Evolutionary conservation across 2,113 vertebrate genomes (phyloP).

Genomic region (Ovis canadensis): DNA sequence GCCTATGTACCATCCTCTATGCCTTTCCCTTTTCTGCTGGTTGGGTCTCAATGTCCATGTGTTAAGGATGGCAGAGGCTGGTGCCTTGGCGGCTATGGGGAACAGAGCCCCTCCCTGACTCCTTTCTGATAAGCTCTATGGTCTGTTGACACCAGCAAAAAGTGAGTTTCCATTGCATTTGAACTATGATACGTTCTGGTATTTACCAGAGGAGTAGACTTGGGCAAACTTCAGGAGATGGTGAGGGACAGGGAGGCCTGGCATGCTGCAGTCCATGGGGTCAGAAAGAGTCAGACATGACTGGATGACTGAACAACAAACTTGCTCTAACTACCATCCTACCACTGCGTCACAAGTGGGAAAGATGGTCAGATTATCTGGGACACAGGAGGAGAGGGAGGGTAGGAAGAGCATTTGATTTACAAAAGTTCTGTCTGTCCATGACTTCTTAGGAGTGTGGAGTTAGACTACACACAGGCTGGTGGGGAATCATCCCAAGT

Average conservation of each 20-base stretch:
- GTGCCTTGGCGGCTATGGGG: no score
- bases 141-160: not conserved
- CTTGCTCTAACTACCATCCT: not conserved
- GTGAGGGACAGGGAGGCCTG: not conserved
- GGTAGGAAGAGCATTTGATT: not conserved
- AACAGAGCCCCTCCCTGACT: not conserved
- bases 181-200: not conserved
- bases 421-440: not conserved
- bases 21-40: not conserved
- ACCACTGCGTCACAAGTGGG: not conserved
- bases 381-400: not conserved
- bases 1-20: rapidly evolving
- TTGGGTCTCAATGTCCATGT: not conserved
- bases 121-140: not conserved
- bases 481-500: not conserved
- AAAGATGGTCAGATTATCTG: not conserved
- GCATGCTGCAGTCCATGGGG: not conserved
- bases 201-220: not conserved
- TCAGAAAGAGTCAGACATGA: not conserved
- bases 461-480: not conserved
- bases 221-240: not conserved
- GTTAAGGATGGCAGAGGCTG: not conserved
- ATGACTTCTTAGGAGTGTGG: not conserved
- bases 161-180: not conserved
- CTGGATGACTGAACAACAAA: not conserved